These are phyloP conservation scores for Sternotherus odoratus DNA, from an alignment of 2,797 vertebrate species.

Conservation along the genomic window DNA sequence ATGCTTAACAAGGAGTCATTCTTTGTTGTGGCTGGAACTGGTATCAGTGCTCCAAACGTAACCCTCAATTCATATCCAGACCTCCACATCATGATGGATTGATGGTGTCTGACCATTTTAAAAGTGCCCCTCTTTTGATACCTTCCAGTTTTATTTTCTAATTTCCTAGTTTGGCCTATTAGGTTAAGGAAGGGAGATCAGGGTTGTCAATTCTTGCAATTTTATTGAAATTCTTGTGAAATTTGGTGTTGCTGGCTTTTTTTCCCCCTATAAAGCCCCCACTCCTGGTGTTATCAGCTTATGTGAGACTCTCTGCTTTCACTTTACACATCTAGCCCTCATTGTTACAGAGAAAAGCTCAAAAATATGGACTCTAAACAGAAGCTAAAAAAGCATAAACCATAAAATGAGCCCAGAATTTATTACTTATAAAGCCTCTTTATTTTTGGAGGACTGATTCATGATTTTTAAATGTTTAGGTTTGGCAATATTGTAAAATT, in stretches of 20 bases:
- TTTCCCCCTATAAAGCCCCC: not conserved
- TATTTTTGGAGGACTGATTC: not conserved
- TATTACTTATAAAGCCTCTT: not conserved
- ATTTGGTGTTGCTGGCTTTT: not conserved
- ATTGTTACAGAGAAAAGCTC: not conserved
- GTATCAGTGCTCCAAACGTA: not conserved
- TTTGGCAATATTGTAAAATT: not conserved
- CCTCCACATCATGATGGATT: not conserved
- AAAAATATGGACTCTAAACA: not conserved
- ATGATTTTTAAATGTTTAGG: not conserved
- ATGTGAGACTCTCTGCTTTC: not conserved
- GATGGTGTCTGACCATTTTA: not conserved
- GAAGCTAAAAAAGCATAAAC: not conserved
- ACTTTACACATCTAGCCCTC: not conserved
- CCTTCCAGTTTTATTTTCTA: not conserved
- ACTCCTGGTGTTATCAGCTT: not conserved
- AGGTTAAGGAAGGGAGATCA: not conserved
- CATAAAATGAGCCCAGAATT: not conserved
- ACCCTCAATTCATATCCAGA: not conserved
- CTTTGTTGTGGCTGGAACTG: not conserved
- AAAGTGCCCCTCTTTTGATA: not conserved
- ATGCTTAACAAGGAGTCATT: not conserved
- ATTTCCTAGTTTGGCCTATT: not conserved
- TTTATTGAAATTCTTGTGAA: slow-evolving; percentile 3
- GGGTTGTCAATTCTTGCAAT: not conserved